Base-by-base conservation (phyloP, 2,888 invertebrate species). In the Eilema caniola region DNA sequence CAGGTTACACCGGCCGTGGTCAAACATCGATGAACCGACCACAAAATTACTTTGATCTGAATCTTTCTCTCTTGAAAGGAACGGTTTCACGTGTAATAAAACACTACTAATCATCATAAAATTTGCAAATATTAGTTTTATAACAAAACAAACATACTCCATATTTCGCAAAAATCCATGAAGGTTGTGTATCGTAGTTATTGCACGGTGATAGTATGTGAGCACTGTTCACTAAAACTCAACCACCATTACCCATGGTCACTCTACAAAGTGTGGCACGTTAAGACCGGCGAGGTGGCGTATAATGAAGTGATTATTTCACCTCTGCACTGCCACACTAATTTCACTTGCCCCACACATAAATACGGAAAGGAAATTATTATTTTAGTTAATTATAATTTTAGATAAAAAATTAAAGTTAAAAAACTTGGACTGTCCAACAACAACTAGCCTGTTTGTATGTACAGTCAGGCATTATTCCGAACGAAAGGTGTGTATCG, bases 291-390 rank as follows among this genome's bases (percentile, higher is more conserved):
- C 70, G 61, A 70, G 78, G 73, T 74, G 80, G 70, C 71, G 75
- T 75, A 84, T 89, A 89, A 89, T 89, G 86, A 88, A 90, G 88
- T 86, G 85, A 89, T 90, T 90, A 88, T 83, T 77, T 81, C 85
- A 83, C 85, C 80, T 83, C 65, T 63, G 62, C 74, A 70, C 73
- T 57, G 24, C 66, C 77, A 77, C 70, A 78, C 82, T 79, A 85
- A 86, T 90, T 90, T 88, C 87, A 88, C 90, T 88, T 87, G 84
- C 80, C 77, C 69, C 71, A 71, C 76, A 74, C 82, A 77, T 77
- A 72, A 74, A 73, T 71, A 72, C 71, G 72, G 69, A 79, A 79
- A 78, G 72, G 67, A 77, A 28, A 77, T 74, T 72, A 78, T 84
- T 75, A 72, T 73, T 80, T n/a, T 31, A n/a, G n/a, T n/a, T n/a